Conservation (phyloP, 1,140 invertebrate species). For the Mamestra configurata region DNA sequence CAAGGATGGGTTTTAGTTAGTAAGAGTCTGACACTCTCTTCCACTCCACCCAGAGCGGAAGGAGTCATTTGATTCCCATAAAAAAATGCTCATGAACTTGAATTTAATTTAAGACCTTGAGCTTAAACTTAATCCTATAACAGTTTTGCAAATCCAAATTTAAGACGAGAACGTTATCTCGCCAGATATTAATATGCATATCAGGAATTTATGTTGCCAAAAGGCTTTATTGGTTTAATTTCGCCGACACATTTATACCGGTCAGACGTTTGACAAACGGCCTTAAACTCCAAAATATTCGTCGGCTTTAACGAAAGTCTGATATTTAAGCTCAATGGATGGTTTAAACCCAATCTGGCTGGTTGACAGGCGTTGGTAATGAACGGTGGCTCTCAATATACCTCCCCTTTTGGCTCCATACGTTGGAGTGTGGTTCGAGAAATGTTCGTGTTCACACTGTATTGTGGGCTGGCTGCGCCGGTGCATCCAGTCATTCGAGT, state of each 20-base stretch:
- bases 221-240: constrained; percentile 31
- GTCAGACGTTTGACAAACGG: constrained; percentile 33
- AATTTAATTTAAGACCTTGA: no score
- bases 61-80: no score
- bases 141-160: background rate
- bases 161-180: background rate
- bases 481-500: constrained; percentile 17
- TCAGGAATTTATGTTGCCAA: background rate
- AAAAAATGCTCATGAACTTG: no score
- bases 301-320: constrained; percentile 4
- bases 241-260: constrained; percentile 12
- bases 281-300: constrained; percentile 39
- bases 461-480: background rate
- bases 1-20: no score
- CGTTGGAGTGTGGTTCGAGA: constrained; percentile 47
- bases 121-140: background rate
- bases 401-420: constrained; percentile 57
- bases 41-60: no score
- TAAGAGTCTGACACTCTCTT: no score
- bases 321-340: constrained; percentile 47
- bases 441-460: constrained; percentile 40
- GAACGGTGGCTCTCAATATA: constrained; percentile 51
- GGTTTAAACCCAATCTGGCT: constrained; percentile 56
- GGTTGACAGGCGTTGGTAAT: constrained; percentile 59
- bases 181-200: constrained; percentile 5